Base-by-base conservation (phyloP, 2,888 invertebrate species). In the Morpho helenor region DNA sequence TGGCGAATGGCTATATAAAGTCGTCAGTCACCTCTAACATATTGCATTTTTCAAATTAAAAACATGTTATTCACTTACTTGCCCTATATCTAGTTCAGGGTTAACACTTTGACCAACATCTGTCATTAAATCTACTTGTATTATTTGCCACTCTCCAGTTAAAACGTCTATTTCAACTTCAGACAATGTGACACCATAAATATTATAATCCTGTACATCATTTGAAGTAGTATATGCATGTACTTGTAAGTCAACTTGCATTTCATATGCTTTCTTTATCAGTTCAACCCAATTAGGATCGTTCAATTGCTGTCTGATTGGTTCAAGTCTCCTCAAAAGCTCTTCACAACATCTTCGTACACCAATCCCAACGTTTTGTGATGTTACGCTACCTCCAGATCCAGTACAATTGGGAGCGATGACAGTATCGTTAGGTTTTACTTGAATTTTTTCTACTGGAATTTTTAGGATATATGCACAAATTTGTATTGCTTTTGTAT, bases 41-140 rank as follows among this genome's bases (percentile, higher is more conserved):
- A n/a, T n/a, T n/a, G n/a, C n/a, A n/a, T n/a, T n/a, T n/a, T n/a
- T n/a, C n/a, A n/a, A n/a, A n/a, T n/a, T n/a, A n/a, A n/a, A n/a
- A n/a, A n/a, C 8, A 41, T 10, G 7, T 43, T 42, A 49, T 41
- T 5, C 10, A 64, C 59, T 68, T 61, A 86, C 92, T 84, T 96
- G 95, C 1, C 95, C 95, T 52, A 95, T 79, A 75, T 95, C 95
- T 47, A 95, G 82, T 69, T 91, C 82, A 9, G 95, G 95, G 77
- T 92, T 95, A 64, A 95, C 75, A 76, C 94, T 94, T 62, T 92
- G 85, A 4, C 95, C 95, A 4, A 91, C 91, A 72, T 95, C 95
- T 78, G 95, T 94, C 10, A 94, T 74, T 48, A 95, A 74, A 72
- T 95, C 95, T 0, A 94, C 93, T 57, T 94, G 87, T 1, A 77